Base-by-base conservation (phyloP, 1,140 invertebrate genomes). In the Teleogryllus occipitalis region DNA sequence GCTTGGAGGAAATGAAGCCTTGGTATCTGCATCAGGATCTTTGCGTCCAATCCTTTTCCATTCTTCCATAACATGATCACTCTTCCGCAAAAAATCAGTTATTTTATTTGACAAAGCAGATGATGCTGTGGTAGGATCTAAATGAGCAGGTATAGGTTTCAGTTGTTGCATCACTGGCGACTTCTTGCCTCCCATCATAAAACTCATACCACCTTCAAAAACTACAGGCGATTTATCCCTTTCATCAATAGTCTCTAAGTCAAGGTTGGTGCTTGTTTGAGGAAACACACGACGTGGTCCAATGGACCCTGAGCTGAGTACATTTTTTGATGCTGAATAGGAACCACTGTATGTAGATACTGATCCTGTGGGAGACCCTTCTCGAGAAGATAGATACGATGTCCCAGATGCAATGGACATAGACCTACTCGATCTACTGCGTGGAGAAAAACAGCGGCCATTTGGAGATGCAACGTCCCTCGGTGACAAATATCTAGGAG, bases 1-100 rank as follows among this genome's bases (percentile, higher is more conserved):
- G 8, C 15, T 73, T 12, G 18, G 18, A 21, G 76, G 76, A 77
- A 77, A 47, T 7, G 46, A 12, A 7, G 76, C 15, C 76, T 48
- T 12, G 7, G 76, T 48, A 10, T 77, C 46, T 48, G 22, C 48
- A 48, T 77, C 76, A n/a, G 47, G 88, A 81, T 89, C 89, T 81
- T 87, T 90, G 78, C 89, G 89, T 0, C 91, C 91, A 8, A 92
- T 82, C 79, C 89, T 87, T 80, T 89, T 88, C 94, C 94, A 96
- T 83, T 95, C 93, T 81, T 96, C 92, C 90, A 94, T 93, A 0
- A 95, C 90, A 84, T 96, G 94, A 85, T 96, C 94, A 7, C 94
- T 95, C 78, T 93, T 90, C 83, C 91, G 90, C 8, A 96, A 86
- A 82, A 96, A 96, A 81, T 93, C 92, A 27, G 92, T 89, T 75